Evolutionary conservation across 2,888 invertebrate genomes (phyloP), one percentile per base, ranked within the genome.

Genomic region (Halictus ligatus): DNA sequence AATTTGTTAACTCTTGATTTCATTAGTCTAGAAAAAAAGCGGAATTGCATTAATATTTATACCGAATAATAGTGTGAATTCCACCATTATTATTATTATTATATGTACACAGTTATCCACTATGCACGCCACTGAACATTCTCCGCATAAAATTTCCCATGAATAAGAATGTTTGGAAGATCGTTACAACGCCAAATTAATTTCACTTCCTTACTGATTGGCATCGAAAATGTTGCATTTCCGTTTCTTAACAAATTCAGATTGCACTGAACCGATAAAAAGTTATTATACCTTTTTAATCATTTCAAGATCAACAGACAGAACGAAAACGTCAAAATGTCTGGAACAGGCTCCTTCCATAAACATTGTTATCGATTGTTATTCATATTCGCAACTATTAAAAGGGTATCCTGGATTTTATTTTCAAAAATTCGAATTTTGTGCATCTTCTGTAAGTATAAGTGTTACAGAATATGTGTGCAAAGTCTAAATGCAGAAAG

Each of bases 151-250:
- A 83, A 75, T 84, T 64, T 78, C 75, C 43, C 46, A 58, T 58
- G 58, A 69, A 35, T 50, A 54, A 21, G 12, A 15, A n/a, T 71
- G 43, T 75, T 60, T 15, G 13, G 1, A 50, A 46, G 29, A 8
- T 72, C 67, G 60, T 78, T 64, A 48, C 25, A 43, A 25, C 25
- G 15, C 48, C 13, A 10, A 18, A 40, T 69, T 18, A 77, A 73
- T 58, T 77, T 29, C 67, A 67, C 72, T 83, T 75, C 72, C 64
- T 82, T 72, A 21, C 12, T 72, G 60, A 85, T 78, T 75, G 75
- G n/a, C 25, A 48, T 72, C 46, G 25, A 21, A 43, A 64, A 81
- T 10, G 10, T 10, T 73, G 69, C 21, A 13, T 75, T 84, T 84
- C 78, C 78, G 75, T 54, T 60, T 29, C 35, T 81, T 46, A 67